phyloP scores from a whole-genome alignment of 2,888 invertebrate species.

The Caenorhabditis parvicauda region DNA sequence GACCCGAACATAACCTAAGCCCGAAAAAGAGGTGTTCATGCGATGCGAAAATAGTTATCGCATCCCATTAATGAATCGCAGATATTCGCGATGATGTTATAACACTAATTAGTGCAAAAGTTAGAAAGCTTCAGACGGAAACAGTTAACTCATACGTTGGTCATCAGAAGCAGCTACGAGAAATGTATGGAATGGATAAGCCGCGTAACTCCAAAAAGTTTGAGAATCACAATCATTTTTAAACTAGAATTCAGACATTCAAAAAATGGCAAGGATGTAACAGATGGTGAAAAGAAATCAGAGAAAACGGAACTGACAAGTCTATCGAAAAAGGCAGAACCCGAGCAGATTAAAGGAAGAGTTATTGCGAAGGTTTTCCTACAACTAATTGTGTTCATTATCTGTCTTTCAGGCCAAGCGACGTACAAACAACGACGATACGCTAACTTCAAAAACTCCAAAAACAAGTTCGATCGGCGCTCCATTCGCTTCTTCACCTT shows the following conservation, averaged over 20 bases:
- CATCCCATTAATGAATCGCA: too few relatives aligned
- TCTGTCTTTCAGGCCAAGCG: not conserved
- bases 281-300: not conserved
- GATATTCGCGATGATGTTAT: too few relatives aligned
- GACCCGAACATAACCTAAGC: too few relatives aligned
- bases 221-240: too few relatives aligned
- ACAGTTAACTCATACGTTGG: conserved; percentile 35
- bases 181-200: conserved; percentile 18
- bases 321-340: not conserved
- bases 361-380: too few relatives aligned
- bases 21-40: too few relatives aligned
- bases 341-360: not conserved
- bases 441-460: conserved; percentile 1
- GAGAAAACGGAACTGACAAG: not conserved
- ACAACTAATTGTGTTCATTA: not conserved
- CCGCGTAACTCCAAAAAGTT: too few relatives aligned
- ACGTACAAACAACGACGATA: not conserved
- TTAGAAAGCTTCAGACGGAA: conserved; percentile 15
- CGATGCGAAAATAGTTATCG: too few relatives aligned
- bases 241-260: too few relatives aligned
- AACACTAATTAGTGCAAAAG: not conserved
- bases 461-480: conserved; percentile 3
- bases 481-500: conserved; percentile 18
- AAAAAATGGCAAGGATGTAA: conserved; percentile 3
- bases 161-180: conserved; percentile 22